A percentile compares a stretch with the other conserved stretches of the same genome.
phyloP scores from a whole-genome alignment of 2,888 invertebrate genomes.

The Nymphalis urticae region DNA sequence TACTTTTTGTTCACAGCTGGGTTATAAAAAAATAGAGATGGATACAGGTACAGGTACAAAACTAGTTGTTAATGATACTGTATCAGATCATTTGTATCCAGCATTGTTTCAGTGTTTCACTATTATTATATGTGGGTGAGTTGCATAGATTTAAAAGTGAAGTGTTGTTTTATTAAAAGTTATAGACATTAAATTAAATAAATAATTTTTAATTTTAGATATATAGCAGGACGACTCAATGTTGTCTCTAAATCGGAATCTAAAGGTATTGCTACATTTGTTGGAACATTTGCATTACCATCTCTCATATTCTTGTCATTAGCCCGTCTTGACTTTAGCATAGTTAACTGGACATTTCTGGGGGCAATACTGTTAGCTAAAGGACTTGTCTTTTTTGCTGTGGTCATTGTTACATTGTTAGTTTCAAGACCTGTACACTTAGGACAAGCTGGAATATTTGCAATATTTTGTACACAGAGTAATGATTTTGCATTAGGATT shows the following conservation, averaged over 20 bases:
- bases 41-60: conserved; percentile 39
- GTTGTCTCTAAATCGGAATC: conserved; percentile 91
- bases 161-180: neutral
- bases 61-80: conserved; percentile 50
- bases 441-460: conserved; percentile 93
- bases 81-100: conserved; percentile 92
- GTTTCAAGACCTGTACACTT: conserved; percentile 90
- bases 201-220: conserved; percentile 79
- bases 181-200: neutral
- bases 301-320: conserved; percentile 94
- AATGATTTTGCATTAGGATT: conserved; percentile 98
- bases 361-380: conserved; percentile 92
- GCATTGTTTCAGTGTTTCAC: conserved; percentile 96
- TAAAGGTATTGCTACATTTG: conserved; percentile 95
- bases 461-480: conserved; percentile 97
- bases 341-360: conserved; percentile 96
- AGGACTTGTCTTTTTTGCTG: conserved; percentile 90
- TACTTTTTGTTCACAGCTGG: neutral
- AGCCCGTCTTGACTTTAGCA: conserved; percentile 89
- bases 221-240: conserved; percentile 91
- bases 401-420: conserved; percentile 88
- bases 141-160: conserved; percentile 35
- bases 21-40: conserved; percentile 41
- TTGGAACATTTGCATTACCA: conserved; percentile 96
- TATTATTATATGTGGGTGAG: conserved; percentile 94